A percentile compares a stretch with the other conserved stretches of the same genome.
These are phyloP conservation scores for Amphiduros pacificus DNA, from an alignment of 2,888 invertebrate genomes.

Conservation along the genomic window DNA sequence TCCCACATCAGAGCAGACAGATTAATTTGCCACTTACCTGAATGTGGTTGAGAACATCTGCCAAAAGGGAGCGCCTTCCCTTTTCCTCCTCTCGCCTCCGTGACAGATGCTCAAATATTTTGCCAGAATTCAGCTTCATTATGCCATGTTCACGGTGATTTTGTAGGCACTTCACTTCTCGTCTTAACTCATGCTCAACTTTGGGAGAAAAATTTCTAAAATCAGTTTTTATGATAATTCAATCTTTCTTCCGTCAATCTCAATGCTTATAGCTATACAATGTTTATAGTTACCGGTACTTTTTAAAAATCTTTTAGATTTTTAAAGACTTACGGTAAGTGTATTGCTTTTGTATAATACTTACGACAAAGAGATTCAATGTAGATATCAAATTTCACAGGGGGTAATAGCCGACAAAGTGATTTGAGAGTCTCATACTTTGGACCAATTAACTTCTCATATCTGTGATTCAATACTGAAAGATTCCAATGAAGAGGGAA, in stretches of 20 bases:
- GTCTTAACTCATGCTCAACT: constrained; percentile 70
- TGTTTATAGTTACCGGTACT: not conserved
- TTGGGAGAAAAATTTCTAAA: constrained; percentile 33
- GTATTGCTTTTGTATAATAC: not conserved
- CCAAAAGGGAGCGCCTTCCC: constrained; percentile 57
- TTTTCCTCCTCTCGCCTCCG: constrained; percentile 66
- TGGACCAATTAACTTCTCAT: constrained; percentile 62
- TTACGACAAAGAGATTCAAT: constrained; percentile 70
- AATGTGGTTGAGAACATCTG: constrained; percentile 46
- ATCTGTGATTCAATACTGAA: constrained; percentile 69
- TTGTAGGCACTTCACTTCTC: constrained; percentile 56
- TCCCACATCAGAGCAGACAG: too few species aligned
- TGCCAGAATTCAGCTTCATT: constrained; percentile 67
- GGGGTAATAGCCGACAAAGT: constrained; percentile 77
- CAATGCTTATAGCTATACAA: not conserved
- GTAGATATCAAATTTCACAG: constrained; percentile 74
- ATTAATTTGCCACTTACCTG: constrained; percentile 28
- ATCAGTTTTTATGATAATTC: constrained; percentile 55
- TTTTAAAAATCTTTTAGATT: too few species aligned
- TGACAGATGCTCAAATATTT: constrained; percentile 70
- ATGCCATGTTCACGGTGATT: constrained; percentile 75
- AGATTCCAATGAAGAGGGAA: too few species aligned
- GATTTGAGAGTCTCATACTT: constrained; percentile 67
- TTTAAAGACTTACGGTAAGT: not conserved
- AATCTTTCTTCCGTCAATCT: not conserved